Percentiles rank a stretch among this genome's conserved stretches.
These are phyloP conservation scores for Eupithecia vulgata DNA, from an alignment of 2,888 invertebrate species.

Conservation along the genomic window DNA sequence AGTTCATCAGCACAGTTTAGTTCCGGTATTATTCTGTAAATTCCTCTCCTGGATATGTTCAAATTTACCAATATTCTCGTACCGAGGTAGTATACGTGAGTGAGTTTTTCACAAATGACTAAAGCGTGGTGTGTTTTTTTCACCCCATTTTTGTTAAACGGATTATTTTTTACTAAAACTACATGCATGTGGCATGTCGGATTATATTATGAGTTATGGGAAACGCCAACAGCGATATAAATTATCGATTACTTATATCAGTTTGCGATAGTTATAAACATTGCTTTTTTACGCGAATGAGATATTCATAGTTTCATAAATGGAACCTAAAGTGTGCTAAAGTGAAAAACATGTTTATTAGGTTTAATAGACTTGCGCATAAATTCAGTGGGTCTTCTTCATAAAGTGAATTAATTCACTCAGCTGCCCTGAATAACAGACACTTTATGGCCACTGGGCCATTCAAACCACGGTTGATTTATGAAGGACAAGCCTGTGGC, in stretches of 20 bases:
- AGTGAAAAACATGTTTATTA: background rate
- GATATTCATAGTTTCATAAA: background rate
- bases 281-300: no score
- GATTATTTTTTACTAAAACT: constrained; percentile 1
- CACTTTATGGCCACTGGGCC: constrained; percentile 38
- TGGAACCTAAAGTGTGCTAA: background rate
- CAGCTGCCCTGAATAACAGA: constrained; percentile 28
- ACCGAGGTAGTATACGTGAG: no score
- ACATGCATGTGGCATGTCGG: background rate
- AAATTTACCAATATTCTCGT: no score
- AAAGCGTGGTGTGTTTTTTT: background rate
- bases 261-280: background rate
- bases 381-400: background rate
- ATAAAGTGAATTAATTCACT: constrained; percentile 30
- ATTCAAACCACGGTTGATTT: constrained; percentile 42
- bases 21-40: no score
- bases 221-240: constrained; percentile 7
- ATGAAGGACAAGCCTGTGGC: constrained; percentile 37
- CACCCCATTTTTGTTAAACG: constrained; percentile 15
- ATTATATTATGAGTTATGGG: constrained; percentile 25
- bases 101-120: background rate
- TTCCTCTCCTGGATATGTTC: no score
- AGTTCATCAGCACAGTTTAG: no score
- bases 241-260: background rate
- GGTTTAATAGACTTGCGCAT: background rate